Evolutionary conservation across 2,797 vertebrate genomes (phyloP).

Genomic region (Bradypus variegatus): DNA sequence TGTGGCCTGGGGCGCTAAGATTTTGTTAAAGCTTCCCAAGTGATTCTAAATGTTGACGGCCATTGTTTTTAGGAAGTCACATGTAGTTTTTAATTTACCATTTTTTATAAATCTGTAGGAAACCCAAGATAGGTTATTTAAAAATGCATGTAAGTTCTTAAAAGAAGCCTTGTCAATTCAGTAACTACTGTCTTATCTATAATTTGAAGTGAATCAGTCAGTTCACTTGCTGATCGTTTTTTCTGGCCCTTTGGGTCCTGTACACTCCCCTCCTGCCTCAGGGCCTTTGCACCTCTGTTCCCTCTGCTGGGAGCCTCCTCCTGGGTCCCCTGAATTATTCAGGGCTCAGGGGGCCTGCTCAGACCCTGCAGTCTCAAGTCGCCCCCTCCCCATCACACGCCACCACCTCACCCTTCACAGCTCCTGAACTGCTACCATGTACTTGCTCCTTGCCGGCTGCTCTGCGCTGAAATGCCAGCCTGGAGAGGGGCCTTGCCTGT

Average conservation of each 20-base stretch:
- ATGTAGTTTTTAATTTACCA: background rate
- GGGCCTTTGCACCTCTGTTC: background rate
- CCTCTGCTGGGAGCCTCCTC: background rate
- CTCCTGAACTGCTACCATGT: fast-evolving
- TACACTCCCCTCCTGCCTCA: background rate
- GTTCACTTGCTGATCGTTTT: too few species aligned
- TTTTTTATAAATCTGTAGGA: background rate
- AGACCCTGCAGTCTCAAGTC: background rate
- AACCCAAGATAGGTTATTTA: background rate
- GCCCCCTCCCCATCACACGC: fast-evolving
- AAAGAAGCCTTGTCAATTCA: background rate
- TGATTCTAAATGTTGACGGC: background rate
- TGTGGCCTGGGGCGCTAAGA: background rate
- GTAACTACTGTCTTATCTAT: background rate
- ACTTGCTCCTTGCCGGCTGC: background rate
- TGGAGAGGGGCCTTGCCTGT: background rate
- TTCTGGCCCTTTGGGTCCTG: background rate
- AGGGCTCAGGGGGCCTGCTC: background rate
- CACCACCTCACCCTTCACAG: background rate
- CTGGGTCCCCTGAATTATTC: background rate
- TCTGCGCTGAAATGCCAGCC: background rate
- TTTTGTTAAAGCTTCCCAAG: background rate
- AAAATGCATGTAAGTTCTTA: background rate
- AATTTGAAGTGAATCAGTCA: background rate
- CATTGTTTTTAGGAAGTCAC: background rate